phyloP scores from a whole-genome alignment of 2,797 vertebrate genomes.

The Catamblyrhynchus diadema region DNA sequence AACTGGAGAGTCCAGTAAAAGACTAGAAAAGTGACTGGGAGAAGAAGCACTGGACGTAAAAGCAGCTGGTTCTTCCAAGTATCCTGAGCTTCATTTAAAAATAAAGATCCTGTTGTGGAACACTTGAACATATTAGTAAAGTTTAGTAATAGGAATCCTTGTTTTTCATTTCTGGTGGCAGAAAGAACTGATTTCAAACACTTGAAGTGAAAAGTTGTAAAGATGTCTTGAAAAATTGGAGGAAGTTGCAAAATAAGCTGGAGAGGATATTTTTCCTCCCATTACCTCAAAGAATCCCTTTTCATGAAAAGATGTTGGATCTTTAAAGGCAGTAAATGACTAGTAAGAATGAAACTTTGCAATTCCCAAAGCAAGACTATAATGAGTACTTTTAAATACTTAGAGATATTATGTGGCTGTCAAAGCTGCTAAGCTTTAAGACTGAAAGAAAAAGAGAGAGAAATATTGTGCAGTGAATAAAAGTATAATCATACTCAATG shows the following conservation, averaged over 20 bases:
- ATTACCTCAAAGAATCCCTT: background rate
- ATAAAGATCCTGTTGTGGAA: background rate
- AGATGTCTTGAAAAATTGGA: background rate
- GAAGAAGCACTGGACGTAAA: accelerated
- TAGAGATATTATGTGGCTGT: background rate
- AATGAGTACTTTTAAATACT: background rate
- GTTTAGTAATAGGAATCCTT: background rate
- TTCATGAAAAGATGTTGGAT: background rate
- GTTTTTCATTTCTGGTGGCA: background rate
- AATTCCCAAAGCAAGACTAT: background rate
- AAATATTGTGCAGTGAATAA: background rate
- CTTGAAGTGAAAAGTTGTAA: background rate
- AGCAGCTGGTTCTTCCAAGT: background rate
- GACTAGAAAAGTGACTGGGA: accelerated
- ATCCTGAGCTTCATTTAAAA: background rate
- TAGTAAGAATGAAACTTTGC: background rate
- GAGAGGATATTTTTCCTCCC: background rate
- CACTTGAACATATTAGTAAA: background rate
- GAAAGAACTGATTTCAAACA: background rate
- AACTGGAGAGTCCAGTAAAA: background rate
- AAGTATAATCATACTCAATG: background rate
- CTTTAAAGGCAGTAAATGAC: background rate
- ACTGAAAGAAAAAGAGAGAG: background rate
- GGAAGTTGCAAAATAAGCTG: background rate
- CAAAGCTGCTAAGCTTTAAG: background rate